Evolutionary conservation across 1,140 invertebrate species (phyloP).

Genomic region (Cydia strobilella): DNA sequence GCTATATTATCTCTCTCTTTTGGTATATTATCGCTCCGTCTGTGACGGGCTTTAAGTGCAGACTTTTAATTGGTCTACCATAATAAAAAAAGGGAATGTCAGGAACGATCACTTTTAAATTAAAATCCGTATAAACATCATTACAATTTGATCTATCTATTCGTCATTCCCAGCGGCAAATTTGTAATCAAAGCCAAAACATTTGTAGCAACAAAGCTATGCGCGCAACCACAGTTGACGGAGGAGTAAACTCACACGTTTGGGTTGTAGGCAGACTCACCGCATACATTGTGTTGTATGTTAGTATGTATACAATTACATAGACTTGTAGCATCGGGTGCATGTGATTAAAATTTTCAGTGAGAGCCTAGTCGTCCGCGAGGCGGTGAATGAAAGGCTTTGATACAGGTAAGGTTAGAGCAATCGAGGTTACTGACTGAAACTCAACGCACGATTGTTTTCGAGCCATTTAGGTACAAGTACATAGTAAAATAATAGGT

Average conservation of each 20-base stretch:
- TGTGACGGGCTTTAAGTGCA: no score
- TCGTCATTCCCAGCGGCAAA: neutral
- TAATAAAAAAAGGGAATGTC: no score
- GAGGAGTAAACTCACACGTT: neutral
- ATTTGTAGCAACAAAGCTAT: constrained; percentile 4
- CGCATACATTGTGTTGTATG: neutral
- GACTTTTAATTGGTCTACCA: no score
- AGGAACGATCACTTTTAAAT: no score
- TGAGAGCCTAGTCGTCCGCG: neutral
- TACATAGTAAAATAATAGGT: no score
- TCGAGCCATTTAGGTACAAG: no score
- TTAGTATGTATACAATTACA: neutral
- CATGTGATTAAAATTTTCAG: constrained; percentile 19
- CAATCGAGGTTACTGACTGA: neutral
- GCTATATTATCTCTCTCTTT: no score
- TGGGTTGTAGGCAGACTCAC: neutral
- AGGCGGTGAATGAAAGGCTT: constrained; percentile 9
- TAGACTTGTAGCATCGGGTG: neutral
- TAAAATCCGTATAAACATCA: neutral
- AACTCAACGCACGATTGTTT: neutral
- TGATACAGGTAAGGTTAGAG: neutral
- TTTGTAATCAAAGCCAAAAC: neutral
- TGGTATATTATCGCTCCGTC: no score
- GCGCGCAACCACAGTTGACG: neutral
- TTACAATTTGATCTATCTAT: neutral